A percentile compares a stretch with the other conserved stretches of the same genome.
These are phyloP conservation scores for Synanthedon vespiformis DNA, from an alignment of 2,888 invertebrate genomes.

Conservation along the genomic window DNA sequence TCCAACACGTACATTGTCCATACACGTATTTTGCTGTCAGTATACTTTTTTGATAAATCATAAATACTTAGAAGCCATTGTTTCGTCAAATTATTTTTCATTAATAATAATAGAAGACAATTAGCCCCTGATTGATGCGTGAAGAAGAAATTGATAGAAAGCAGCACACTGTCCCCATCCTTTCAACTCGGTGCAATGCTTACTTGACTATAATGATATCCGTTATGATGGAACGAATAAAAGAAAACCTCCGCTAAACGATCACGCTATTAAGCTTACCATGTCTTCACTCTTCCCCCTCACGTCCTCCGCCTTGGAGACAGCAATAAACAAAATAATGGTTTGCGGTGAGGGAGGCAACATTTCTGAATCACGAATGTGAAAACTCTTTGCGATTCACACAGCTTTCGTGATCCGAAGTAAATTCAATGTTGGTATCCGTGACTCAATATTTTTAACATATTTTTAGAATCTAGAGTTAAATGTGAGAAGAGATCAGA, in stretches of 20 bases:
- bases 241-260: conserved; percentile 33
- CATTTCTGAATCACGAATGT: conserved; percentile 62
- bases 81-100: too few relatives aligned
- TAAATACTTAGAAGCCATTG: too few relatives aligned
- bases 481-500: too few relatives aligned
- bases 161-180: too few relatives aligned
- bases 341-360: conserved; percentile 53
- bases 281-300: conserved; percentile 10
- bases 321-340: conserved; percentile 54
- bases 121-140: too few relatives aligned
- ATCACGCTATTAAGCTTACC: conserved; percentile 29
- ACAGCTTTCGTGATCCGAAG: conserved; percentile 5
- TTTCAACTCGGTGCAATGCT: background rate
- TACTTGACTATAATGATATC: background rate
- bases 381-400: conserved; percentile 31
- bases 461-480: too few relatives aligned
- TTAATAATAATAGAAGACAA: too few relatives aligned
- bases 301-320: conserved; percentile 17
- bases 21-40: too few relatives aligned
- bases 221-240: conserved; percentile 14
- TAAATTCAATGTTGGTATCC: conserved; percentile 4
- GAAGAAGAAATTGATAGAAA: too few relatives aligned
- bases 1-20: too few relatives aligned
- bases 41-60: too few relatives aligned
- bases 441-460: conserved; percentile 2